Conservation (phyloP, 2,888 invertebrate species). For the Blastobasis adustella region DNA sequence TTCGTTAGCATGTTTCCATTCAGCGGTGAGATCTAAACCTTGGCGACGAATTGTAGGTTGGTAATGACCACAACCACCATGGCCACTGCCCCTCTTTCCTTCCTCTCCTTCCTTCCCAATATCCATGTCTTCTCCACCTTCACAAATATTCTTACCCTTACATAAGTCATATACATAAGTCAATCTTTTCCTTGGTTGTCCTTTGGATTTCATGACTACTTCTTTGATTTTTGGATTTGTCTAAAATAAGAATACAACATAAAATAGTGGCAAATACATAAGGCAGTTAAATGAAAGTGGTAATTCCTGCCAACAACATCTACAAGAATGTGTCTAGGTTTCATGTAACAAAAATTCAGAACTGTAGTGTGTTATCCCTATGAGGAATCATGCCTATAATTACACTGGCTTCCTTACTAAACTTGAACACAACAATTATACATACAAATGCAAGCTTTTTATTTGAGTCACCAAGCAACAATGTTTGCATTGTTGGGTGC, state of each 20-base stretch:
- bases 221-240: conserved; percentile 95
- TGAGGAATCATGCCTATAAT: no score
- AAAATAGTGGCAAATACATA: background rate
- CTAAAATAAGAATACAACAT: conserved; percentile 54
- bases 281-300: background rate
- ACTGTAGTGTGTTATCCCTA: no score
- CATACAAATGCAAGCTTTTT: no score
- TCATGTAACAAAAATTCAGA: no score
- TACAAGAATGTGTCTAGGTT: background rate
- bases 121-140: conserved; percentile 99
- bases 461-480: no score
- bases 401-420: no score
- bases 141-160: conserved; percentile 98
- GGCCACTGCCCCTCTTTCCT: conserved; percentile 75
- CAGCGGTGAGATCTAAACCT: conserved; percentile 95
- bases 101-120: conserved; percentile 85
- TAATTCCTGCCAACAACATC: no score
- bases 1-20: conserved; percentile 99
- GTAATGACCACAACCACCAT: conserved; percentile 98
- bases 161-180: conserved; percentile 98
- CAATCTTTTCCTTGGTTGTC: conserved; percentile 94
- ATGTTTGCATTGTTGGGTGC: no score
- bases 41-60: conserved; percentile 94
- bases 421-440: no score
- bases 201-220: conserved; percentile 96